phyloP scores from a whole-genome alignment of 1,140 invertebrate genomes.

The Penaeus indicus region DNA sequence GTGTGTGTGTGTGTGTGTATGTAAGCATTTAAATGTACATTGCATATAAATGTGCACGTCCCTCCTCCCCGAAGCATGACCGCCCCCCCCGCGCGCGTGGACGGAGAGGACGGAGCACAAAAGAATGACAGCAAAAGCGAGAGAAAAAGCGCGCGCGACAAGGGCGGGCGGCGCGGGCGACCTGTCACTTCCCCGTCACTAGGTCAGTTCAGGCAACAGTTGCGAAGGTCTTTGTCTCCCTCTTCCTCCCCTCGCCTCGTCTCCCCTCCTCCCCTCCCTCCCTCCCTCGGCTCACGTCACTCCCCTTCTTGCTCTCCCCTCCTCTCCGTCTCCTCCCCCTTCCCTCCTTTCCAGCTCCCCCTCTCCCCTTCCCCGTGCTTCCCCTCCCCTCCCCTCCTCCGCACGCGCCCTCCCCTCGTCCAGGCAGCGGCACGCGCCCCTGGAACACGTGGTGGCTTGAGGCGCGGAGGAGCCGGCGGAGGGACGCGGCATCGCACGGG shows the following conservation, averaged over 20 bases:
- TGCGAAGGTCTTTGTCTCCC: neutral
- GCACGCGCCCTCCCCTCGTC: neutral
- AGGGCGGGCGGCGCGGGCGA: neutral
- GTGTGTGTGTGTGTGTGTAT: too few relatives aligned
- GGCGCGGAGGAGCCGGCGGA: neutral
- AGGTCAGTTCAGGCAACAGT: too few relatives aligned
- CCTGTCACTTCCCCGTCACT: neutral
- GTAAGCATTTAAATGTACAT: too few relatives aligned
- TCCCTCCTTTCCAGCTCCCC: neutral
- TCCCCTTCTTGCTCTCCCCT: constrained; percentile 16
- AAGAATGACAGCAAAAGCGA: neutral
- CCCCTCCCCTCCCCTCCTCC: neutral
- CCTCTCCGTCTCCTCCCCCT: neutral
- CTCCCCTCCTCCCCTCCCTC: constrained; percentile 28
- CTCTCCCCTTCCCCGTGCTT: neutral
- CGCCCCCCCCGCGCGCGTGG: neutral
- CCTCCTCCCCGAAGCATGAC: too few relatives aligned
- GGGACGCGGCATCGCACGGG: neutral
- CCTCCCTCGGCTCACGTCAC: constrained; percentile 12
- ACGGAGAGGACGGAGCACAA: neutral
- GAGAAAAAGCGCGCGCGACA: neutral
- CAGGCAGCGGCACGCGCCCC: constrained; percentile 18
- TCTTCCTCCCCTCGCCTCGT: constrained; percentile 1
- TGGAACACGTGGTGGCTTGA: neutral
- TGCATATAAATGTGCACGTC: neutral